Evolutionary conservation across 2,113 vertebrate species (phyloP), one percentile per base, ranked within the genome.

Genomic region (Meleagris gallopavo): DNA sequence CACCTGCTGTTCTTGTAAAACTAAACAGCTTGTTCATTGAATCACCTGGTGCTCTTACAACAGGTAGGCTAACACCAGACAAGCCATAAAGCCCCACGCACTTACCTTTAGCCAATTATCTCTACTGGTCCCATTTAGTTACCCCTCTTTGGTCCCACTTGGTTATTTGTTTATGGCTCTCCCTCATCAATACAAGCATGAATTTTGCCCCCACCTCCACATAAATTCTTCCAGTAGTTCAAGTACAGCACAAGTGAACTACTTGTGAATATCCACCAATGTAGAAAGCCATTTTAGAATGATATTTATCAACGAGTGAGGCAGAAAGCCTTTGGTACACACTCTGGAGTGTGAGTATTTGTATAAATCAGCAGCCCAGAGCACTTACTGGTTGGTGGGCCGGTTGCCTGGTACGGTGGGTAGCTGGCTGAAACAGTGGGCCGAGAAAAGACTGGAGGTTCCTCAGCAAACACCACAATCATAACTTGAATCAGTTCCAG

Each of bases 391-490:
- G 98, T 99, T 43, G 99, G 99, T 54, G 99, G 99, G 90, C 99
- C 99, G 19, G 99, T 98, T 64, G 99, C 98, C 94, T 99, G 99
- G 95, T 99, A 99, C 2, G 98, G 95, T 66, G 98, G 98, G 89
- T 98, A 99, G 25, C 98, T 97, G 11, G 99, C 97, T 73, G 99
- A 99, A 86, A 98, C 88, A 6, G 98, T 98, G 17, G 99, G 99
- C 11, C 99, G 98, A 50, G 99, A 99, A 96, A 99, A 99, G 71
- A 99, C 99, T 2, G 99, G 99, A 71, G 99, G 99, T 74, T 99
- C 99, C 13, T 99, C 99, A 80, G 98, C 99, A 97, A 99, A 99
- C 78, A 99, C 99, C 79, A 99, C 99, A 71, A 99, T 99, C 99
- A 99, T 99, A 94, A 99, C 98, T 96, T 99, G 99, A 96, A 99